These are phyloP conservation scores for Diaperis boleti DNA, from an alignment of 2,888 invertebrate genomes.

Conservation along the genomic window DNA sequence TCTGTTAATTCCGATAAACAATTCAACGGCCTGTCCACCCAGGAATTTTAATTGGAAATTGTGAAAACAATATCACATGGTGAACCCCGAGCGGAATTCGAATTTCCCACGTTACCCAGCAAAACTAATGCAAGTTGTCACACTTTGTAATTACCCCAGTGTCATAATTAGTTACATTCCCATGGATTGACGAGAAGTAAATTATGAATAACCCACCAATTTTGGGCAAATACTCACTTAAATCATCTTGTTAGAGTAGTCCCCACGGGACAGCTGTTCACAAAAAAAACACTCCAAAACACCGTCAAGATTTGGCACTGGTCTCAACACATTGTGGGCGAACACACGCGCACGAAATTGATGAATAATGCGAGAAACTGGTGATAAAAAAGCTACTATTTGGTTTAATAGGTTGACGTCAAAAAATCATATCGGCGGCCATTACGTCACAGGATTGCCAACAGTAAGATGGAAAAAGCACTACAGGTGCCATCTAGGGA, in stretches of 20 bases:
- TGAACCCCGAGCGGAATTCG: too few relatives aligned
- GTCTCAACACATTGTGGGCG: not conserved
- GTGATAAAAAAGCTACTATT: slow-evolving; percentile 7
- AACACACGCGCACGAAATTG: not conserved
- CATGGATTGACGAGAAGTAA: too few relatives aligned
- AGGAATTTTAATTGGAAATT: not conserved
- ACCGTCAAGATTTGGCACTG: not conserved
- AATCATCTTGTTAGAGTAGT: slow-evolving; percentile 28
- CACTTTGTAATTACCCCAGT: too few relatives aligned
- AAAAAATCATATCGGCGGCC: slow-evolving; percentile 11
- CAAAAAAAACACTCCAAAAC: not conserved
- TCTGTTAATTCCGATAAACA: not conserved
- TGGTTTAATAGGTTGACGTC: slow-evolving; percentile 16
- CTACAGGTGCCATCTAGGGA: slow-evolving; percentile 4
- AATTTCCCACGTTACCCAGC: too few relatives aligned
- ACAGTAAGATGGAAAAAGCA: not conserved
- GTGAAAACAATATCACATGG: not conserved
- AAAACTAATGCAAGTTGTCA: too few relatives aligned
- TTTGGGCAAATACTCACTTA: slow-evolving; percentile 19
- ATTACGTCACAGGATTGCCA: slow-evolving; percentile 23
- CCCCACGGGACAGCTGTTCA: slow-evolving; percentile 30
- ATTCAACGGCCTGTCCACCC: too few relatives aligned
- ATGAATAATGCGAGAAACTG: not conserved
- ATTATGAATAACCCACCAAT: too few relatives aligned
- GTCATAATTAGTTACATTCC: too few relatives aligned